A percentile compares a stretch with the other conserved stretches of the same genome.
Conservation (phyloP, 2,888 invertebrate species). For the Carcina quercana region DNA sequence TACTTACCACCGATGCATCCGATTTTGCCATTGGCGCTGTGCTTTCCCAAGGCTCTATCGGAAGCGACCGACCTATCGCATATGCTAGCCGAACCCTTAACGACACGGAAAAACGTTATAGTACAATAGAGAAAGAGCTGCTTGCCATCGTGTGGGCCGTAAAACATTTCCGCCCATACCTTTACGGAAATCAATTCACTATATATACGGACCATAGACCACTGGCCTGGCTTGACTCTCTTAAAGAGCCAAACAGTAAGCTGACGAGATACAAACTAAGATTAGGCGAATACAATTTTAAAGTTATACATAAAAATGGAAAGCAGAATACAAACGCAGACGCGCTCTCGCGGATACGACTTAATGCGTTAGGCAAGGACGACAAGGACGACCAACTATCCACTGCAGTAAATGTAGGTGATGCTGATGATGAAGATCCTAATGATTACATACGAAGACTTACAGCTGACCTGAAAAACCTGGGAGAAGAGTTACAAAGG, state of each 20-base stretch:
- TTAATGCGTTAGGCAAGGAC: background rate
- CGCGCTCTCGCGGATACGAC: conserved; percentile 10
- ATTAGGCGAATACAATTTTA: conserved; percentile 14
- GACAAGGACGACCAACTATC: too few relatives aligned
- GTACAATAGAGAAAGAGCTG: conserved; percentile 27
- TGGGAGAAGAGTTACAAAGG: background rate
- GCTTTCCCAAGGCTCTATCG: conserved; percentile 17
- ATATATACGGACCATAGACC: conserved; percentile 16
- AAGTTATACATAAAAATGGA: conserved; percentile 10
- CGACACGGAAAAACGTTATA: conserved; percentile 16
- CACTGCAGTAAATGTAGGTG: conserved; percentile 11
- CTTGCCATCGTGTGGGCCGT: conserved; percentile 17
- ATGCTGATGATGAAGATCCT: conserved; percentile 5
- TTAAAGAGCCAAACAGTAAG: conserved; percentile 17
- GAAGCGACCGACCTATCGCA: conserved; percentile 12
- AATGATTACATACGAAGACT: background rate
- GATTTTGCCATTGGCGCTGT: conserved; percentile 19
- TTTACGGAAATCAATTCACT: conserved; percentile 9
- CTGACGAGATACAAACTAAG: conserved; percentile 13
- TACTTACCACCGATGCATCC: conserved; percentile 18
- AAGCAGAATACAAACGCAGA: conserved; percentile 12
- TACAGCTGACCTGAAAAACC: background rate
- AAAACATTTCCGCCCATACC: conserved; percentile 12
- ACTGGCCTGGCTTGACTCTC: conserved; percentile 14
- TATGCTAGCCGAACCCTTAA: conserved; percentile 5